A percentile compares a stretch with the other conserved stretches of the same genome.
These are phyloP conservation scores for Porites lutea DNA, from an alignment of 64 coral and sea anemone genomes.

Conservation along the genomic window DNA sequence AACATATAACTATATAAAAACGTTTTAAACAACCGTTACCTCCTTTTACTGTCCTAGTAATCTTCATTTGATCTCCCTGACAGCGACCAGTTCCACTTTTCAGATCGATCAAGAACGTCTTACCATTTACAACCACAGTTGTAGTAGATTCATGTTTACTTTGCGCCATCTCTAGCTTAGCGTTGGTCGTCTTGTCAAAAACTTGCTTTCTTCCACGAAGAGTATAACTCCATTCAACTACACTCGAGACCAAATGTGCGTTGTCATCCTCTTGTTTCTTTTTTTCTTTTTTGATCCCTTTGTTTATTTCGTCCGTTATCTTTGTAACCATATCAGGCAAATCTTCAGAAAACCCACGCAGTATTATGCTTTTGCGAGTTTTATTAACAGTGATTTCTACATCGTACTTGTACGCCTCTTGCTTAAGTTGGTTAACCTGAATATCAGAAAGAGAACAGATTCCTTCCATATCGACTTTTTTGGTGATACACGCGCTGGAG, in stretches of 20 bases:
- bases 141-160: neutral
- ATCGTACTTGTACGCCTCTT: slow-evolving; percentile 3
- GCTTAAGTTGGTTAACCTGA: neutral
- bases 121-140: neutral
- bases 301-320: slow-evolving; percentile 16
- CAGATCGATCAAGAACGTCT: neutral
- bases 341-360: slow-evolving; percentile 33
- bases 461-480: neutral
- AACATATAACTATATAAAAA: too few relatives aligned
- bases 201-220: neutral
- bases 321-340: slow-evolving; percentile 13
- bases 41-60: neutral
- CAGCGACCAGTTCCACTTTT: neutral
- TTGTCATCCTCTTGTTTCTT: neutral
- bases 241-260: neutral
- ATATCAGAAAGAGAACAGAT: slow-evolving; percentile 23
- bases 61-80: neutral
- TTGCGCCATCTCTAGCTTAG: neutral
- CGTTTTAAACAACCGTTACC: neutral
- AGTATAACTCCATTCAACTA: neutral
- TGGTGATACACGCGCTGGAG: slow-evolving; percentile 4
- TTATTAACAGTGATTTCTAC: slow-evolving; percentile 15
- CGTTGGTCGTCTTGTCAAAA: neutral
- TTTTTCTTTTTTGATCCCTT: slow-evolving; percentile 16
- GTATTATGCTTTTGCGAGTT: neutral